phyloP scores from a whole-genome alignment of 2,797 vertebrate species.

The Accipiter minullus region DNA sequence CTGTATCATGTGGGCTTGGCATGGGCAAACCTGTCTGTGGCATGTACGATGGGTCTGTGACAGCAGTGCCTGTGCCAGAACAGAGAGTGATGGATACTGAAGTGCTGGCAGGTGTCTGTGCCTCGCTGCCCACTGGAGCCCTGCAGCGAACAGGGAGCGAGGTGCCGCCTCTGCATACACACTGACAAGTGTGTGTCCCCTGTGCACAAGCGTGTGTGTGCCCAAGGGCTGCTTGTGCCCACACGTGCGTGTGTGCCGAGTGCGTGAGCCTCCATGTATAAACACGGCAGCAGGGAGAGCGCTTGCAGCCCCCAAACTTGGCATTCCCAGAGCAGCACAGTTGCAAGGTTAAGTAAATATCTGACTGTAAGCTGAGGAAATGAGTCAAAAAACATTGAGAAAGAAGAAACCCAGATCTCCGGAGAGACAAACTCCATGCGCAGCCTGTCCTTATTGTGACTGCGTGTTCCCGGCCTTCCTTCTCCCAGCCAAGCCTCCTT shows the following conservation, averaged over 20 bases:
- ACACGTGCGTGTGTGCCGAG: neutral
- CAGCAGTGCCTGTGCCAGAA: neutral
- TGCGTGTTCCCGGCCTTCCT: neutral
- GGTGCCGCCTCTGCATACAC: neutral
- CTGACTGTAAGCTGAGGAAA: slow-evolving; percentile 72
- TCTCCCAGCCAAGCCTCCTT: neutral
- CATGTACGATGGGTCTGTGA: accelerated
- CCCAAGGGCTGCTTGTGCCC: neutral
- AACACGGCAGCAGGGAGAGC: slow-evolving; percentile 1
- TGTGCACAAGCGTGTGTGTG: accelerated
- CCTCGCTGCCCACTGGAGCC: neutral
- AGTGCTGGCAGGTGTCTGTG: neutral
- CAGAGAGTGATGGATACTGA: neutral
- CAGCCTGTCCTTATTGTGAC: neutral
- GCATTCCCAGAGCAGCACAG: slow-evolving; percentile 47
- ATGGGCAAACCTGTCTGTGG: accelerated
- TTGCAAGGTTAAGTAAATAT: slow-evolving; percentile 77
- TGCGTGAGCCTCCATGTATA: neutral
- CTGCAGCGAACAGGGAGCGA: accelerated
- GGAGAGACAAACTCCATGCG: slow-evolving; percentile 39
- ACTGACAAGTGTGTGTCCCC: accelerated
- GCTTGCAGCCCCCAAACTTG: slow-evolving; percentile 49
- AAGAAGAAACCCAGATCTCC: slow-evolving; percentile 77
- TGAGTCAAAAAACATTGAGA: slow-evolving; percentile 64
- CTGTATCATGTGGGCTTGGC: neutral